Conservation (phyloP, 2,113 vertebrate species). For the Paracanthobrama guichenoti region DNA sequence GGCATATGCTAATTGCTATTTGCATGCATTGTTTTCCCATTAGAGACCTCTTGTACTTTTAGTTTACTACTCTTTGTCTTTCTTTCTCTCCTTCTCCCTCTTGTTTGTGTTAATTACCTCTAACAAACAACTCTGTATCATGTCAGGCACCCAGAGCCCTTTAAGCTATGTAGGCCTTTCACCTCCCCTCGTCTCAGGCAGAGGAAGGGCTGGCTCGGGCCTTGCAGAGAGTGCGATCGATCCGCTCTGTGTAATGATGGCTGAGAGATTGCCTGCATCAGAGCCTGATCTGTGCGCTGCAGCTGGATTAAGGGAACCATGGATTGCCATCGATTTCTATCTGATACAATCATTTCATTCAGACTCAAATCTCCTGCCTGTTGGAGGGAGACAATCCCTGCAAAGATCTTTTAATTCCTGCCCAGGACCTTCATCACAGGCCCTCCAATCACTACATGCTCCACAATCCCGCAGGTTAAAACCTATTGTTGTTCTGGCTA, state of each 20-base stretch:
- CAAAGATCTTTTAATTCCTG: constrained; percentile 73
- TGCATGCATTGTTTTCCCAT: not conserved
- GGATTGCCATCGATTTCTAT: constrained; percentile 82
- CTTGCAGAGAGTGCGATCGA: constrained; percentile 66
- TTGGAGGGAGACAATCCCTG: constrained; percentile 66
- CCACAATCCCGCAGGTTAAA: constrained; percentile 71
- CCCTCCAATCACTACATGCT: constrained; percentile 59
- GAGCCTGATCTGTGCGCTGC: constrained; percentile 73
- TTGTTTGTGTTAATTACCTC: constrained; percentile 65
- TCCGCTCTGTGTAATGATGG: constrained; percentile 72
- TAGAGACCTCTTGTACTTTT: not conserved
- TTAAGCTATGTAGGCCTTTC: constrained; percentile 61
- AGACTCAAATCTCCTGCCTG: constrained; percentile 74
- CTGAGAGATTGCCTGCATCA: constrained; percentile 76
- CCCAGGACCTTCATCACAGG: constrained; percentile 54
- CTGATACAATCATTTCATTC: constrained; percentile 84
- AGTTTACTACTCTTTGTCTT: constrained; percentile 5
- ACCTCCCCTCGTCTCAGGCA: constrained; percentile 55
- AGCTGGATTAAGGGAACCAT: constrained; percentile 76
- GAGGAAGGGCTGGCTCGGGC: constrained; percentile 61
- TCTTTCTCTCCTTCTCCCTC: constrained; percentile 6
- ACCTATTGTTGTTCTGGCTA: constrained; percentile 68
- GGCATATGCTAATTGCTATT: constrained; percentile 51
- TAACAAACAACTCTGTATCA: constrained; percentile 57
- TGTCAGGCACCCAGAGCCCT: constrained; percentile 61